Evolutionary conservation across 2,797 vertebrate genomes (phyloP).

Genomic region (Morus bassanus): DNA sequence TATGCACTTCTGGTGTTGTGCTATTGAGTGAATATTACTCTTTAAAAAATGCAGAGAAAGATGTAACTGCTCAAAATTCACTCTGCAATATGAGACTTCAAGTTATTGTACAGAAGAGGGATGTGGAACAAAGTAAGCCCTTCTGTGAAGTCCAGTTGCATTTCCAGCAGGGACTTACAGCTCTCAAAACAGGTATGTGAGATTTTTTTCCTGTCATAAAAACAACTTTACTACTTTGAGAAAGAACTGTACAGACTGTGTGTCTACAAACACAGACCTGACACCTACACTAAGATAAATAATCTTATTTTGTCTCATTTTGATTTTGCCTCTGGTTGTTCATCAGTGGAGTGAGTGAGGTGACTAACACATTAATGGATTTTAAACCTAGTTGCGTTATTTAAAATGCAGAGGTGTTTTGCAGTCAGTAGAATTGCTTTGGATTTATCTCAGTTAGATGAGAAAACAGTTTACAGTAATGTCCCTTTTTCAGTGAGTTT

Average conservation of each 20-base stretch:
- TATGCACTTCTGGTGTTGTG: slow-evolving; percentile 25
- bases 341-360: not conserved
- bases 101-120: not conserved
- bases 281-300: not conserved
- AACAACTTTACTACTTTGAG: not conserved
- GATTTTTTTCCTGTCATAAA: not conserved
- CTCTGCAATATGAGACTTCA: not conserved
- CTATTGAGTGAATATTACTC: slow-evolving; percentile 20
- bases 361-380: not conserved
- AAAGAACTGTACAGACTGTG: not conserved
- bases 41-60: slow-evolving; percentile 34
- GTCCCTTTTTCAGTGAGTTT: not conserved
- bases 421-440: not conserved
- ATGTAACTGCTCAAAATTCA: slow-evolving; percentile 34
- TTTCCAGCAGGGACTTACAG: not conserved
- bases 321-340: not conserved
- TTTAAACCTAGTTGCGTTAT: not conserved
- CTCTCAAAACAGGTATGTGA: not conserved
- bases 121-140: not conserved
- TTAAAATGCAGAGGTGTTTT: not conserved
- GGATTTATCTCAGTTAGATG: not conserved
- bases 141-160: not conserved
- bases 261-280: not conserved
- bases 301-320: not conserved
- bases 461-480: not conserved